Conservation (phyloP, 2,113 vertebrate genomes). For the Stictonetta naevosa region DNA sequence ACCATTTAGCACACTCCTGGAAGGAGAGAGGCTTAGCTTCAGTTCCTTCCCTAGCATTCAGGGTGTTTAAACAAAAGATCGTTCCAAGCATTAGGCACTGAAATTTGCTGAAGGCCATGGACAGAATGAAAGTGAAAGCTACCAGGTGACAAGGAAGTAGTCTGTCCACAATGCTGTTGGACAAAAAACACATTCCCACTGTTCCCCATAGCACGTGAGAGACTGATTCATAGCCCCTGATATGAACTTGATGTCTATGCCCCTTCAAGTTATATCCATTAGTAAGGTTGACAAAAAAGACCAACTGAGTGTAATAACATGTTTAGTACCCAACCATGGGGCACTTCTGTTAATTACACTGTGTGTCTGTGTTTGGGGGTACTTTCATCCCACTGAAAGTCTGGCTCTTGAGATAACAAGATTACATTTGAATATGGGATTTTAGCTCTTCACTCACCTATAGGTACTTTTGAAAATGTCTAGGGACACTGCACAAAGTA, state of each 20-base stretch:
- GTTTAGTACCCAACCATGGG: neutral
- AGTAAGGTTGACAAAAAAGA: neutral
- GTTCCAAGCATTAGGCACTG: neutral
- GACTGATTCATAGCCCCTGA: neutral
- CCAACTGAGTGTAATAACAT: neutral
- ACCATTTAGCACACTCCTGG: neutral
- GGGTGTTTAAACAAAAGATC: neutral
- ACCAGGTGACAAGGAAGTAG: neutral
- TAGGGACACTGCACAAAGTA: neutral
- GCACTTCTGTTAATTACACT: neutral
- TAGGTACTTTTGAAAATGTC: neutral
- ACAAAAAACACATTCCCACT: neutral
- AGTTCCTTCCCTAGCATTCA: neutral
- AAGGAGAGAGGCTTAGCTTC: neutral
- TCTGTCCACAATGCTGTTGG: neutral
- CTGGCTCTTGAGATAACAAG: neutral
- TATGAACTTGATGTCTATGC: neutral
- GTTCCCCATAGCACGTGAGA: fast-evolving
- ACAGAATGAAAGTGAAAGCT: neutral
- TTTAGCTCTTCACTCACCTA: neutral
- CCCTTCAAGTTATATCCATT: neutral
- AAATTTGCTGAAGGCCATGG: neutral
- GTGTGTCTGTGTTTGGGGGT: neutral
- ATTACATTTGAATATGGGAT: neutral
- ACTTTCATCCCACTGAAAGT: neutral